Conservation (phyloP, 2,888 invertebrate genomes). For the Mechanitis messenoides region DNA sequence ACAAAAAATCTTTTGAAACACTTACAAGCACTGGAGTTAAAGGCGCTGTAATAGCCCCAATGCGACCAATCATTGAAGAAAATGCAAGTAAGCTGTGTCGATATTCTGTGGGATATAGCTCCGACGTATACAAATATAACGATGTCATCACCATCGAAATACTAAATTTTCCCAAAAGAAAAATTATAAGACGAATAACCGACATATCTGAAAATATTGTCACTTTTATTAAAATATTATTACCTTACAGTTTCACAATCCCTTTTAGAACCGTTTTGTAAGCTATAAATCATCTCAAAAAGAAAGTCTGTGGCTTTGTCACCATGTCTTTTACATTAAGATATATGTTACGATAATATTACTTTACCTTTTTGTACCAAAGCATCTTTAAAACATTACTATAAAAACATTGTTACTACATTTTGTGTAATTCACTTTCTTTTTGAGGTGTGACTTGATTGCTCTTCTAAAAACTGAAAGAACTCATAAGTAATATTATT, state of each 20-base stretch:
- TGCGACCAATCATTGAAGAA: constrained; percentile 79
- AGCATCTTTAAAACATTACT: no score
- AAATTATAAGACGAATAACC: constrained; percentile 59
- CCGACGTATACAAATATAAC: constrained; percentile 77
- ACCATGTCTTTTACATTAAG: no score
- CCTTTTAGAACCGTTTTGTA: neutral
- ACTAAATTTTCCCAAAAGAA: constrained; percentile 74
- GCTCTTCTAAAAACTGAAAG: no score
- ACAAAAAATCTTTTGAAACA: constrained; percentile 6
- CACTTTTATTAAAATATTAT: neutral
- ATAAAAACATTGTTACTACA: no score
- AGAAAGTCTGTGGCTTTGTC: no score
- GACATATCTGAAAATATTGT: constrained; percentile 46
- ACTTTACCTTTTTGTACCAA: no score
- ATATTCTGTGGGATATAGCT: constrained; percentile 79
- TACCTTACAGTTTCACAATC: neutral
- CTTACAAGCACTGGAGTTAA: constrained; percentile 77
- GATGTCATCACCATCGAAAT: constrained; percentile 76
- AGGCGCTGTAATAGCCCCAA: constrained; percentile 79
- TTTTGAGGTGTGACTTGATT: no score
- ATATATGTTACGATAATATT: no score
- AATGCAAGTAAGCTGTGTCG: constrained; percentile 77
- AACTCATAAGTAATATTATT: no score
- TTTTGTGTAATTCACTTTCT: no score
- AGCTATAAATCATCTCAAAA: no score